Base-by-base conservation (phyloP, 1,140 invertebrate species). In the Tetranychus urticae region DNA sequence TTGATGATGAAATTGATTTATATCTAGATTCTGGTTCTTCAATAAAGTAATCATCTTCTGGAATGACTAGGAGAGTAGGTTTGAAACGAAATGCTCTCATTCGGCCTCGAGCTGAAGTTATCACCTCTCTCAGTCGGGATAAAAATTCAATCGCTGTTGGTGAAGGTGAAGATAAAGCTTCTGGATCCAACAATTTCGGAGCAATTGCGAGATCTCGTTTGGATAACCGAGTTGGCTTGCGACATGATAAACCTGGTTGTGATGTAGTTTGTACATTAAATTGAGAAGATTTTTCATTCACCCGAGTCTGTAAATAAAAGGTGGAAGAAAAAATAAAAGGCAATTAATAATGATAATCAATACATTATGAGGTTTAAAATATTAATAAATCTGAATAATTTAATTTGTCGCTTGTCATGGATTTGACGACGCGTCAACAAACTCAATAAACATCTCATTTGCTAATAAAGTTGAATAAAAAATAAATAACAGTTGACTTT, bases 101-200 rank as follows among this genome's bases (percentile, higher is more conserved):
- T 72, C 88, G 87, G 65, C 84, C 81, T 69, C 87, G 88, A 2
- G 86, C 85, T 47, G 87, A 82, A 23, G 83, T 76, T 63, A 90
- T 88, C 7, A 88, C 85, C 77, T 88, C 85, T 61, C 86, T 78
- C 60, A 90, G 88, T 75, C 87, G 86, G 1, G 80, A 75, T 23
- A 89, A 73, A 70, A 90, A 88, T 73, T 90, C 86, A 61, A 88
- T 71, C 33, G 85, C 85, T 35, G 84, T 85, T 63, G 84, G 83
- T 14, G 86, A 86, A 39, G 86, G 86, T 62, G 83, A 80, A 83
- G 88, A 71, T 66, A 89, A 73, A 35, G 87, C 68, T 68, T 88
- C 84, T 48, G 83, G 82, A 68, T 89, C 85, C 68, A 89, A 88
- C 68, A 86, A 88, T 2, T 85, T 83, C 1, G 85, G 85, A 71